A percentile compares a stretch with the other conserved stretches of the same genome.
phyloP scores from a whole-genome alignment of 2,888 invertebrate genomes.

The Hermaeophaga mercurialis region DNA sequence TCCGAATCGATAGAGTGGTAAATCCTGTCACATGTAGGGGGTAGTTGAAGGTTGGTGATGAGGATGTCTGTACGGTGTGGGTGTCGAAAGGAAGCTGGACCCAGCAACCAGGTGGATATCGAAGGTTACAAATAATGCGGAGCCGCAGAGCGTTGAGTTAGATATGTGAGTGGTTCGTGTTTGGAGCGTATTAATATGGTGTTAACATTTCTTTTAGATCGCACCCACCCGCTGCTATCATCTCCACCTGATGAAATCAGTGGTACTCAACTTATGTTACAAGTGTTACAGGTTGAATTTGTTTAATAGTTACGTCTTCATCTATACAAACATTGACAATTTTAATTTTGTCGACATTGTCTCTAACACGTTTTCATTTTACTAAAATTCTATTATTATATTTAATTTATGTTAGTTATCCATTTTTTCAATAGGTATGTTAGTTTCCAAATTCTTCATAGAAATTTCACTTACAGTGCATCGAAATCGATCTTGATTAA shows the following conservation, averaged over 20 bases:
- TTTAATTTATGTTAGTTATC: too few species aligned
- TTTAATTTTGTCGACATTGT: too few species aligned
- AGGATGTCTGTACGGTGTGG: conserved; percentile 35
- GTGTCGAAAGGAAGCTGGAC: conserved; percentile 38
- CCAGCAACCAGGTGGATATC: conserved; percentile 32
- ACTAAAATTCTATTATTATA: too few species aligned
- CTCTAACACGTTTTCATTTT: too few species aligned
- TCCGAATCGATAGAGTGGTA: conserved; percentile 29
- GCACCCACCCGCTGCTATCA: conserved; percentile 44
- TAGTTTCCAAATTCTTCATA: too few species aligned
- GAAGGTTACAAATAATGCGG: conserved; percentile 34
- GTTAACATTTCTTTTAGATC: conserved; percentile 46
- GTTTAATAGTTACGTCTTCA: too few species aligned
- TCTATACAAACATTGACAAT: too few species aligned
- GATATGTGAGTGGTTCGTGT: conserved; percentile 49
- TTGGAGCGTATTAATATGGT: conserved; percentile 49
- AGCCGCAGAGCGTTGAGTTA: conserved; percentile 37
- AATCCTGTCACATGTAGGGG: conserved; percentile 36
- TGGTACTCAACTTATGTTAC: conserved; percentile 22
- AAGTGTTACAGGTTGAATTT: too few species aligned
- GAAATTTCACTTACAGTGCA: too few species aligned
- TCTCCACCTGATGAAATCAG: conserved; percentile 43
- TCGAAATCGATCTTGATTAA: too few species aligned
- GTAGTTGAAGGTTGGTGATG: conserved; percentile 30
- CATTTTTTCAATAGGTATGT: too few species aligned